Base-by-base conservation (phyloP, 2,113 vertebrate genomes). In the Theristicus caerulescens region DNA sequence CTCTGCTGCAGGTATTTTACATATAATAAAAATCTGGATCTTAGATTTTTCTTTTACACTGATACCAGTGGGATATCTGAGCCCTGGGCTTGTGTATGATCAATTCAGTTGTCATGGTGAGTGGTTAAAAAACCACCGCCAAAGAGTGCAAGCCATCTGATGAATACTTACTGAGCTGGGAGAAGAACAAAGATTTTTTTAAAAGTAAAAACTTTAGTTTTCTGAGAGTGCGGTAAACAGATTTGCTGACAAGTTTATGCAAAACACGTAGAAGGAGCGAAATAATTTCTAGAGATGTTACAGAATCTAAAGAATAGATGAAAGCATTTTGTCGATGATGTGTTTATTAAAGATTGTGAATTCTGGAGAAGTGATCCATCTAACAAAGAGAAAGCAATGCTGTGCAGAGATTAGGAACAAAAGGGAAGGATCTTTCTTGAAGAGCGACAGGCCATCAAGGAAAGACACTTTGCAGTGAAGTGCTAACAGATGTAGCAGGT, bases 321-420 rank as follows among this genome's bases (percentile, higher is more conserved):
- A 98, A 97, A 97, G 96, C 80, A 86, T 95, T 96, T 96, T 95
- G 96, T 97, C 40, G 31, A 94, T 94, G 91, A 88, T 88, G 87
- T 96, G 95, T 97, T 97, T 97, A 97, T 97, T 97, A 96, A 94
- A 97, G 94, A 94, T 77, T 91, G 88, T 94, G 94, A 94, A 93
- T 97, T 97, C 97, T 93, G 92, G 74, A 93, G 87, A 92, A 96
- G 84, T 64, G 76, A 97, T 96, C 78, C 65, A 86, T 71, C 81
- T 93, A 96, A 97, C 91, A 89, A 95, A 94, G 82, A 84, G 90
- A 95, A 94, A 71, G 90, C 70, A 96, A 64, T 76, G 87, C 78
- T 95, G 81, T 95, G 92, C 91, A 94, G 87, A 91, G 83, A 95
- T 96, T 91, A 93, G 78, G 92, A 97, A 97, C 87, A 97, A 97